These are phyloP conservation scores for Diarsia rubi DNA, from an alignment of 2,888 invertebrate genomes.

Conservation along the genomic window DNA sequence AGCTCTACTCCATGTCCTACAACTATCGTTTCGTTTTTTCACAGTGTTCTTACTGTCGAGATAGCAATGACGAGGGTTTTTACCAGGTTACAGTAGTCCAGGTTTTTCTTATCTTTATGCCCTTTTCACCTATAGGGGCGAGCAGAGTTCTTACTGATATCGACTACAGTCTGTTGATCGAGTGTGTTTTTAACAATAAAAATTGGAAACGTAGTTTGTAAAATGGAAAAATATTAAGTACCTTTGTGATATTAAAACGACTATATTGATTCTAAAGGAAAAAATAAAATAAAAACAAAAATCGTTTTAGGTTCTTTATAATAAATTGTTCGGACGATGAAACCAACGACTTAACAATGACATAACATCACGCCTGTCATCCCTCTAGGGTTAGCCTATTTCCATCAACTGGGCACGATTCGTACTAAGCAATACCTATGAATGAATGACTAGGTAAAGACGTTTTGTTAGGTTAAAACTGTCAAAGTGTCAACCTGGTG, in stretches of 20 bases:
- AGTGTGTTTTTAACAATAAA: not conserved
- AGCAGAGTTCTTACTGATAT: slow-evolving; percentile 22
- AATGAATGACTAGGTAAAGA: not conserved
- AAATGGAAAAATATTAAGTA: too few relatives aligned
- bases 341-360: not conserved
- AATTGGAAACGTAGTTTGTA: not conserved
- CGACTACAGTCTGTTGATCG: slow-evolving; percentile 15
- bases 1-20: slow-evolving; percentile 14
- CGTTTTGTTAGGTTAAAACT: not conserved
- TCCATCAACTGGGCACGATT: too few relatives aligned
- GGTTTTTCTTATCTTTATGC: slow-evolving; percentile 49
- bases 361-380: too few relatives aligned
- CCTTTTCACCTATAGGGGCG: slow-evolving; percentile 39
- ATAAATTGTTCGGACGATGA: not conserved
- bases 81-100: slow-evolving; percentile 39
- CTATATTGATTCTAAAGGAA: not conserved
- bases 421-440: not conserved
- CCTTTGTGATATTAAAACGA: not conserved
- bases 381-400: too few relatives aligned
- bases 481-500: not conserved
- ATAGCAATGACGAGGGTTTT: slow-evolving; percentile 61
- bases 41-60: slow-evolving; percentile 42
- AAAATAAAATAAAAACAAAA: not conserved
- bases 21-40: slow-evolving; percentile 34
- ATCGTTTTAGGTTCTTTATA: not conserved